Percentiles rank a stretch among this genome's conserved stretches.
Evolutionary conservation across 2,888 invertebrate species (phyloP).

Genomic region (Andrena camellia): DNA sequence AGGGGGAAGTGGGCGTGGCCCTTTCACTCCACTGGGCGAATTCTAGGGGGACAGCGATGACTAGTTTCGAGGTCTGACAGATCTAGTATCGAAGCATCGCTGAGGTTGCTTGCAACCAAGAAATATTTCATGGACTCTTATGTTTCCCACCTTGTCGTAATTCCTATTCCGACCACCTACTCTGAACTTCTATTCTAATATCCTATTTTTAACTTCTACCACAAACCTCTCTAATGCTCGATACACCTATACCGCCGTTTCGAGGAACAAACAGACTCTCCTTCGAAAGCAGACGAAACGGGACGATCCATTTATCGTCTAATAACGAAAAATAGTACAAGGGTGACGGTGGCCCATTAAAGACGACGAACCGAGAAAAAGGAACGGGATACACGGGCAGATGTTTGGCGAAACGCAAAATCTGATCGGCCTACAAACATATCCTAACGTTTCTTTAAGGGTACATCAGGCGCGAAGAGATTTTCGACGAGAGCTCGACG

Average conservation of each 20-base stretch:
- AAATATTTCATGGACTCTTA: too few relatives aligned
- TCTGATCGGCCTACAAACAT: constrained; percentile 68
- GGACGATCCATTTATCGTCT: not conserved
- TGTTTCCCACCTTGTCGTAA: too few relatives aligned
- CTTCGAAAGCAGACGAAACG: not conserved
- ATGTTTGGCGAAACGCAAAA: constrained; percentile 34
- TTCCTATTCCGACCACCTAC: too few relatives aligned
- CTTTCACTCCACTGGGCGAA: too few relatives aligned
- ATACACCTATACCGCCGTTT: not conserved
- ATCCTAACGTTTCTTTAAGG: constrained; percentile 64
- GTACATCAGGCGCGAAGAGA: constrained; percentile 44
- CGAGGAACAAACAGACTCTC: not conserved
- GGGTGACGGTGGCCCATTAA: constrained; percentile 20
- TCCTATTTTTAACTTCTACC: too few relatives aligned
- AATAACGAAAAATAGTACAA: not conserved
- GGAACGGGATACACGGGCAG: constrained; percentile 17
- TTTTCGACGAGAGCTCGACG: constrained; percentile 33
- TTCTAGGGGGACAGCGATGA: too few relatives aligned
- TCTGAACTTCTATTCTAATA: too few relatives aligned
- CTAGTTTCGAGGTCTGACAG: too few relatives aligned
- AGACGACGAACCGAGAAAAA: not conserved
- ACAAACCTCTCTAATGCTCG: too few relatives aligned
- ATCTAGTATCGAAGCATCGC: too few relatives aligned
- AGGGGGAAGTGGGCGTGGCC: too few relatives aligned
- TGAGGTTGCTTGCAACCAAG: too few relatives aligned